These are phyloP conservation scores for Tetragnatha montana DNA, from an alignment of 2,888 invertebrate genomes.

Conservation along the genomic window DNA sequence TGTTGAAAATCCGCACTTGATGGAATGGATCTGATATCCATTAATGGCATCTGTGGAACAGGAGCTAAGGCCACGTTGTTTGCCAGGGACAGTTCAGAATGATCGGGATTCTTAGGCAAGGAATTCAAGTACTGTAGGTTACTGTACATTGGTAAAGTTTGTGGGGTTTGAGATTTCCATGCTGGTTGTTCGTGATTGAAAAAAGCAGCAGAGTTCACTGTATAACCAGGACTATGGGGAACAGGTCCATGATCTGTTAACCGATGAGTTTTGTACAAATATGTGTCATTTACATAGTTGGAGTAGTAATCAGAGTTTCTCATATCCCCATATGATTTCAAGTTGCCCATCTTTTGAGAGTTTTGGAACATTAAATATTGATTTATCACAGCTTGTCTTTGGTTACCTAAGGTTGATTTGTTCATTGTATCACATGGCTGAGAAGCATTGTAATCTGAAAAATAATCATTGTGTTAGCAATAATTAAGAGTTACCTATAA, in stretches of 20 bases:
- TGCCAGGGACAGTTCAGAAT: slow-evolving; percentile 38
- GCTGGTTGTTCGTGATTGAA: slow-evolving; percentile 26
- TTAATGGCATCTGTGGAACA: slow-evolving; percentile 10
- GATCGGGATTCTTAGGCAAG: slow-evolving; percentile 15
- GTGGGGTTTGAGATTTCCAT: slow-evolving; percentile 31
- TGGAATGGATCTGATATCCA: background rate
- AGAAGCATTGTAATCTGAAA: slow-evolving; percentile 27
- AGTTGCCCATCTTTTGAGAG: slow-evolving; percentile 19
- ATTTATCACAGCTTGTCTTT: slow-evolving; percentile 68
- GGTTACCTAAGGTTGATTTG: slow-evolving; percentile 36
- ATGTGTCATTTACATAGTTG: slow-evolving; percentile 22
- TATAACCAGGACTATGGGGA: slow-evolving; percentile 15
- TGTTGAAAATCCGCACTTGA: slow-evolving; percentile 10
- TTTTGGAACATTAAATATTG: slow-evolving; percentile 66
- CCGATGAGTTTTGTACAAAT: slow-evolving; percentile 35
- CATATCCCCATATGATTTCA: slow-evolving; percentile 42
- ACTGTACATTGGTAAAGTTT: slow-evolving; percentile 51
- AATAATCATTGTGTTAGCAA: background rate
- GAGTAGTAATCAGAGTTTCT: slow-evolving; percentile 36
- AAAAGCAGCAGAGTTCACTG: background rate
- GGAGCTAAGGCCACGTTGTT: slow-evolving; percentile 38
- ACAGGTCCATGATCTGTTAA: slow-evolving; percentile 18
- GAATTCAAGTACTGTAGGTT: slow-evolving; percentile 60
- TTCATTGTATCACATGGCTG: slow-evolving; percentile 32
- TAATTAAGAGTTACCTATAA: background rate